Conservation (phyloP, 2,113 vertebrate genomes). For the Bucco capensis region DNA sequence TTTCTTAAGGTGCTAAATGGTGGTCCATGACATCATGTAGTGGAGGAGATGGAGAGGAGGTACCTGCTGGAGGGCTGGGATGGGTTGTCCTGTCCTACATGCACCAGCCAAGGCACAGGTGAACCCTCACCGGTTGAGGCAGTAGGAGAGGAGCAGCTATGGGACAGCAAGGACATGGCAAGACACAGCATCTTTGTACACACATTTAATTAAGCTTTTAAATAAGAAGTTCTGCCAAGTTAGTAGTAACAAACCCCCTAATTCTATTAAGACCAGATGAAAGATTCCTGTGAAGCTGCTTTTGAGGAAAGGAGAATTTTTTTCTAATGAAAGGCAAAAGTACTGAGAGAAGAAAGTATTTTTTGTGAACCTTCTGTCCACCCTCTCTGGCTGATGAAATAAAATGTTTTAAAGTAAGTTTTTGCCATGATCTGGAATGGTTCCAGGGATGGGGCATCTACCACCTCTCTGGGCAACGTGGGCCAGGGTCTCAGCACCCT, state of each 20-base stretch:
- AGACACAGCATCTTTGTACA: background rate
- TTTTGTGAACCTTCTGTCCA: background rate
- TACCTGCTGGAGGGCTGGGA: rapidly evolving
- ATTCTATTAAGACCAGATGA: background rate
- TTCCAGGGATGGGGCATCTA: no score
- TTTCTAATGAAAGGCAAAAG: background rate
- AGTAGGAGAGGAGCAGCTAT: rapidly evolving
- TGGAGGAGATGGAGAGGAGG: background rate
- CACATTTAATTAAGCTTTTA: background rate
- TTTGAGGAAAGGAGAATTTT: background rate
- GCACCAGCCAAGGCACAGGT: rapidly evolving
- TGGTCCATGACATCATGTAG: background rate
- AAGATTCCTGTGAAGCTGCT: background rate
- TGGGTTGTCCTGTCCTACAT: no score
- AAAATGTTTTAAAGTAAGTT: background rate
- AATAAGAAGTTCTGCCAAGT: background rate
- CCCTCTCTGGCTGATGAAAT: background rate
- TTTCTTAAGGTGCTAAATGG: background rate
- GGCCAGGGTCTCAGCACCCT: no score
- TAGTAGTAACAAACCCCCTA: background rate
- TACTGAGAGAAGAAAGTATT: background rate
- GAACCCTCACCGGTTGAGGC: background rate
- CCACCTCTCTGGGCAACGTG: no score
- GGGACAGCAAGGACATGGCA: background rate
- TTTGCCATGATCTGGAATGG: background rate